Evolutionary conservation across 1,140 invertebrate genomes (phyloP), one percentile per base, ranked within the genome.

Genomic region (Anadara kagoshimensis): DNA sequence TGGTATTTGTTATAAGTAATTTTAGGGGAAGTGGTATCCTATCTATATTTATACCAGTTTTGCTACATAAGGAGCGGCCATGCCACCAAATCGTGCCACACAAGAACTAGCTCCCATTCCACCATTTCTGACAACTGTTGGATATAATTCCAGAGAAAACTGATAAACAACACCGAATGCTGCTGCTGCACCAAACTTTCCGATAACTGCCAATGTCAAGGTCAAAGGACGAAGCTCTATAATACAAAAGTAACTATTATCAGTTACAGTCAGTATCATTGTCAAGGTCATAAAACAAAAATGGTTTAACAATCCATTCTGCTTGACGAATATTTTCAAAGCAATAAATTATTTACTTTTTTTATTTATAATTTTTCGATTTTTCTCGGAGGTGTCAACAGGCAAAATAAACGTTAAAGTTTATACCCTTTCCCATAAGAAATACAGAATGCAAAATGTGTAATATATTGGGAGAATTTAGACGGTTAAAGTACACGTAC

Each of bases 101-200:
- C 93, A 94, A 0, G 94, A 95, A 62, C 93, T 92, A 5, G 93
- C 90, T 1, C 96, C 96, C 66, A 97, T 90, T 0, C 92, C 95
- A 0, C 95, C 94, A 82, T 94, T 95, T 61, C 95, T 90, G 45
- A 96, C 93, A 7, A 94, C 92, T 0, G 96, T 97, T 5, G 96
- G 96, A 82, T 95, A 95, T 82, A 95, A 93, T 89, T 96, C 95
- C n/a, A 93, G 93, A 12, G 94, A 93, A 83, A 94, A 94, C 54
- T 95, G 91, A 82, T 95, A 96, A 36, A 95, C 92, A 0, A 94
- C 92, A 43, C 93, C 94, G 72, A 84, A 87, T 26, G 78, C 75
- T 18, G 77, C 75, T 11, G 85, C 73, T 10, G 83, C 73, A 53
- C 78, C 80, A n/a, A 82, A 91, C 89, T 96, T 96, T 16, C 94